phyloP scores from a whole-genome alignment of 2,888 invertebrate species.

The Uropetala carovei region DNA sequence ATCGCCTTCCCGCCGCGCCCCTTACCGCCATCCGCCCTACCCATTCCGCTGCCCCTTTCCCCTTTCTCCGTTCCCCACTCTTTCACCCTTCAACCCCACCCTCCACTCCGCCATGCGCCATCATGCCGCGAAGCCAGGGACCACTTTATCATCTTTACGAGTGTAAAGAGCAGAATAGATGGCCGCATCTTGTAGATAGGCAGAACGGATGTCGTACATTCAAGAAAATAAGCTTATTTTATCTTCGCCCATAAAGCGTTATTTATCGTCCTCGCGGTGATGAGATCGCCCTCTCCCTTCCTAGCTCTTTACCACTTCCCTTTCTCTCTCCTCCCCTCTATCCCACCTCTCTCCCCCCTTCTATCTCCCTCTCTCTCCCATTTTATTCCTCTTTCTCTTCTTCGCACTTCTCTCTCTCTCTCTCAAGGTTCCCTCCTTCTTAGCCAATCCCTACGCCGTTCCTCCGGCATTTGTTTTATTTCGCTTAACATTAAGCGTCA shows the following conservation, averaged over 20 bases:
- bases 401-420: background rate
- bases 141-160: conserved; percentile 66
- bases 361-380: background rate
- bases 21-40: background rate
- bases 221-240: conserved; percentile 76
- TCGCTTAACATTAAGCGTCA: background rate
- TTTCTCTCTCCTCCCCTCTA: background rate
- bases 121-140: conserved; percentile 58
- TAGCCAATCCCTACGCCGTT: background rate
- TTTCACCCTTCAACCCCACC: background rate
- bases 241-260: conserved; percentile 75
- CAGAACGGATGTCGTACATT: conserved; percentile 74
- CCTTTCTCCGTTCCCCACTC: background rate
- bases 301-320: conserved; percentile 38
- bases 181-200: conserved; percentile 71
- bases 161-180: conserved; percentile 70
- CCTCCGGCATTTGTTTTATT: background rate
- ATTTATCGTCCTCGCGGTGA: conserved; percentile 74
- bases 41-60: background rate
- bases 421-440: background rate
- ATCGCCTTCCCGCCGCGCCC: conserved; percentile 38
- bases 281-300: conserved; percentile 70
- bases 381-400: background rate
- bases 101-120: conserved; percentile 19
- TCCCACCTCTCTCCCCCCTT: background rate